Percentiles rank a stretch among this genome's conserved stretches.
phyloP scores from a whole-genome alignment of 2,113 vertebrate genomes.

The Cygnus buccinator region DNA sequence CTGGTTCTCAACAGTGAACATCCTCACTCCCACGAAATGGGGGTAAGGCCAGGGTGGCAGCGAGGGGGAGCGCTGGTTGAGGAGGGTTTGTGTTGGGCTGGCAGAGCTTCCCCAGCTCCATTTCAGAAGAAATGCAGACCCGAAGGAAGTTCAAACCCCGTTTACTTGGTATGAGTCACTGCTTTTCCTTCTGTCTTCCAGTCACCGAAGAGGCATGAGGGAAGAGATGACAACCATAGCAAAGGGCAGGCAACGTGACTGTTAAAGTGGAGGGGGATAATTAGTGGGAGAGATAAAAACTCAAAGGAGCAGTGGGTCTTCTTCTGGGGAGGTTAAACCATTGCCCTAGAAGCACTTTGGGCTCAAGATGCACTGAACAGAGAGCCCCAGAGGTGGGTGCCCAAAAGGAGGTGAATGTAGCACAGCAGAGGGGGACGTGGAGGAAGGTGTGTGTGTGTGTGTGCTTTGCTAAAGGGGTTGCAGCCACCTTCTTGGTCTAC shows the following conservation, averaged over 20 bases:
- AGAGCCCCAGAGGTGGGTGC: background rate
- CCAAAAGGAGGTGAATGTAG: background rate
- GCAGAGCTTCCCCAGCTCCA: background rate
- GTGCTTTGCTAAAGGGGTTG: background rate
- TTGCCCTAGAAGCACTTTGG: background rate
- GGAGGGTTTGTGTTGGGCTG: background rate
- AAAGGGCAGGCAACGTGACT: background rate
- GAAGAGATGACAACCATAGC: background rate
- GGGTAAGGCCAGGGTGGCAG: fast-evolving
- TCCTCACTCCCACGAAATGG: background rate
- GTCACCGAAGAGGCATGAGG: background rate
- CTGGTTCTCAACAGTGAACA: background rate
- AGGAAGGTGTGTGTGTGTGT: background rate
- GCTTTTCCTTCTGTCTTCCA: background rate
- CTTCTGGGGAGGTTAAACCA: background rate
- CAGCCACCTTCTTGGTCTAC: background rate
- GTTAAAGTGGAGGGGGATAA: background rate
- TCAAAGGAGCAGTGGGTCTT: background rate
- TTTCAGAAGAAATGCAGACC: background rate
- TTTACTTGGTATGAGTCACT: background rate
- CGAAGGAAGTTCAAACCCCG: background rate
- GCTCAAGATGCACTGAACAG: background rate
- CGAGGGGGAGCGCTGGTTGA: background rate
- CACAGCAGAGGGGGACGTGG: background rate
- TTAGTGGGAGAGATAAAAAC: background rate